These are phyloP conservation scores for Leptopilina myrica DNA, from an alignment of 2,888 invertebrate genomes.

Conservation along the genomic window DNA sequence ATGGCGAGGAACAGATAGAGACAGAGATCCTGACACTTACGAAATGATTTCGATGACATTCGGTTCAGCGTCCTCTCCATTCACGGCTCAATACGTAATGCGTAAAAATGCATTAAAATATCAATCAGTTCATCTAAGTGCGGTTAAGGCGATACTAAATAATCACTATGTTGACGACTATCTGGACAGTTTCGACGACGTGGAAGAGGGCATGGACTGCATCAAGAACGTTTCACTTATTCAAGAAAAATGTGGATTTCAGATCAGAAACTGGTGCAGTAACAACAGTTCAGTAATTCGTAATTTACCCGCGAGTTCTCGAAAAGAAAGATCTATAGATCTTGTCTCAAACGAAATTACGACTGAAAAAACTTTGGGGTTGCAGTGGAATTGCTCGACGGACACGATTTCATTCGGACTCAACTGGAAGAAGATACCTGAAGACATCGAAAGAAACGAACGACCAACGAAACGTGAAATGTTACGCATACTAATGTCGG, in stretches of 20 bases:
- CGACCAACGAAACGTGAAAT: background rate
- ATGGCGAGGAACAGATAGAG: constrained; percentile 46
- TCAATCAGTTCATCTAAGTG: constrained; percentile 51
- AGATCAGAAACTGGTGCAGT: constrained; percentile 55
- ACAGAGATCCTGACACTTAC: constrained; percentile 47
- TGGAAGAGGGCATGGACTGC: constrained; percentile 51
- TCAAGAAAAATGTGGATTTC: constrained; percentile 52
- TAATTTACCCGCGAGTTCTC: constrained; percentile 13
- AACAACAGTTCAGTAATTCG: constrained; percentile 42
- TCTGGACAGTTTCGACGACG: constrained; percentile 55
- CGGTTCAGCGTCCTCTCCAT: constrained; percentile 53
- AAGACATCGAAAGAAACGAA: background rate
- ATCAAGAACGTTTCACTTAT: constrained; percentile 49
- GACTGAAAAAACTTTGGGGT: background rate
- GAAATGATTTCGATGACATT: constrained; percentile 60
- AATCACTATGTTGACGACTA: constrained; percentile 64
- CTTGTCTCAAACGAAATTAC: constrained; percentile 54
- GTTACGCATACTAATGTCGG: background rate
- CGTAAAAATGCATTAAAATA: constrained; percentile 58
- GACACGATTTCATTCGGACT: background rate
- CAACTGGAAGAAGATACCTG: background rate
- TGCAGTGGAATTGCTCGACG: background rate
- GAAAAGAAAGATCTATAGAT: constrained; percentile 47
- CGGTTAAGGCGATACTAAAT: constrained; percentile 56
- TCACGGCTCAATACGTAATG: constrained; percentile 56